These are phyloP conservation scores for Ursus arctos DNA, from an alignment of 2,113 vertebrate genomes.

Conservation along the genomic window DNA sequence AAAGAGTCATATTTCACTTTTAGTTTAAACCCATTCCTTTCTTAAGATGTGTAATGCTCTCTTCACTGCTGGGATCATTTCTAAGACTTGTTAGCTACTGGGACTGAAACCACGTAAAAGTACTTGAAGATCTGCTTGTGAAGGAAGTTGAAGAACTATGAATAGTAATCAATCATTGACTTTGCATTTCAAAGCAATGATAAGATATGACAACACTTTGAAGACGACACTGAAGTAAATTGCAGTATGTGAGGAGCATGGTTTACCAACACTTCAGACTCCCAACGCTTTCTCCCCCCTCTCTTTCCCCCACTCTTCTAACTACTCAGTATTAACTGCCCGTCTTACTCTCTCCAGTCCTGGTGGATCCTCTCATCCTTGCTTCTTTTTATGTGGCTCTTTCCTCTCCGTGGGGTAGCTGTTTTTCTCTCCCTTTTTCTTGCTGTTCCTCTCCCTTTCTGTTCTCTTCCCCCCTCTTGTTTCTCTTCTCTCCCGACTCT, in stretches of 20 bases:
- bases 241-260: neutral
- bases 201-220: slow-evolving; percentile 60
- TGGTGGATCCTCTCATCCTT: neutral
- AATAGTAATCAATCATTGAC: slow-evolving; percentile 66
- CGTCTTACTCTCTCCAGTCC: neutral
- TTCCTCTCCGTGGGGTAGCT: neutral
- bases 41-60: neutral
- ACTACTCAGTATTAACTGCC: neutral
- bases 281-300: neutral
- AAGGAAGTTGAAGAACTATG: slow-evolving; percentile 58
- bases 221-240: slow-evolving; percentile 59
- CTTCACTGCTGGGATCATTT: slow-evolving; percentile 45
- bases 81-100: slow-evolving; percentile 28
- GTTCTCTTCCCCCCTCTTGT: neutral
- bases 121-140: slow-evolving; percentile 26
- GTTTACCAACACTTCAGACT: slow-evolving; percentile 38
- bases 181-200: slow-evolving; percentile 69
- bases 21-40: slow-evolving; percentile 13
- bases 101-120: slow-evolving; percentile 22
- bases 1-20: slow-evolving; percentile 46
- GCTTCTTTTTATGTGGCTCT: neutral
- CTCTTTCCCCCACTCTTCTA: neutral
- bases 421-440: neutral
- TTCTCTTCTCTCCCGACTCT: neutral
- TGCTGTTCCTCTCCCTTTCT: neutral